Evolutionary conservation across 2,888 invertebrate genomes (phyloP).

Genomic region (Drosophila tripunctata): DNA sequence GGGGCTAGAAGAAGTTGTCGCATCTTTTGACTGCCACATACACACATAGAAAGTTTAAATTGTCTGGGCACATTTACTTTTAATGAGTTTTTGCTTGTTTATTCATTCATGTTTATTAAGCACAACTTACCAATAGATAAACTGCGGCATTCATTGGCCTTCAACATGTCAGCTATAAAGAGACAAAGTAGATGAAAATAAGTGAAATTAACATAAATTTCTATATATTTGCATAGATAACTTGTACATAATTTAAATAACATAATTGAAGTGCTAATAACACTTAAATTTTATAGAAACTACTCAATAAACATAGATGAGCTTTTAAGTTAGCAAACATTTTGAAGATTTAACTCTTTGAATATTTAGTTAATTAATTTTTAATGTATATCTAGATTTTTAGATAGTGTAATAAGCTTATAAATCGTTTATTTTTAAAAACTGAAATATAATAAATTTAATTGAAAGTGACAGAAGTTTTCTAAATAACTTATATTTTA

Average conservation of each 20-base stretch:
- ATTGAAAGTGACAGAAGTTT: too few species aligned
- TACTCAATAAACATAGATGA: not conserved
- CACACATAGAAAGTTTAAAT: constrained; percentile 63
- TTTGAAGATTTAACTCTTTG: too few species aligned
- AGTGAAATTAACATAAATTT: constrained; percentile 5
- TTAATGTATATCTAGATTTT: too few species aligned
- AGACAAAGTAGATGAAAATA: constrained; percentile 6
- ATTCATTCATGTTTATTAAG: constrained; percentile 26
- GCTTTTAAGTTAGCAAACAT: not conserved
- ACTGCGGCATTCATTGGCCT: constrained; percentile 37
- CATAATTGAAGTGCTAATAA: too few species aligned
- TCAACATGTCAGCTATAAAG: constrained; percentile 69
- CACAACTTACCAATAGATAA: constrained; percentile 67
- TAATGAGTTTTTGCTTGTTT: constrained; percentile 62
- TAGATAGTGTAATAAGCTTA: too few species aligned
- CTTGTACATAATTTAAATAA: too few species aligned
- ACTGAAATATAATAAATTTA: too few species aligned
- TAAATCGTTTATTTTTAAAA: too few species aligned
- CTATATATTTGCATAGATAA: not conserved
- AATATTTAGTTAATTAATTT: too few species aligned
- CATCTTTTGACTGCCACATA: constrained; percentile 46
- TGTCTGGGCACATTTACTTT: constrained; percentile 58
- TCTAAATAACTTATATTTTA: too few species aligned
- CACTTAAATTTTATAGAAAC: not conserved
- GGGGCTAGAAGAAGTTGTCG: constrained; percentile 6